Conservation (phyloP, 2,797 vertebrate genomes). For the Mareca strepera region DNA sequence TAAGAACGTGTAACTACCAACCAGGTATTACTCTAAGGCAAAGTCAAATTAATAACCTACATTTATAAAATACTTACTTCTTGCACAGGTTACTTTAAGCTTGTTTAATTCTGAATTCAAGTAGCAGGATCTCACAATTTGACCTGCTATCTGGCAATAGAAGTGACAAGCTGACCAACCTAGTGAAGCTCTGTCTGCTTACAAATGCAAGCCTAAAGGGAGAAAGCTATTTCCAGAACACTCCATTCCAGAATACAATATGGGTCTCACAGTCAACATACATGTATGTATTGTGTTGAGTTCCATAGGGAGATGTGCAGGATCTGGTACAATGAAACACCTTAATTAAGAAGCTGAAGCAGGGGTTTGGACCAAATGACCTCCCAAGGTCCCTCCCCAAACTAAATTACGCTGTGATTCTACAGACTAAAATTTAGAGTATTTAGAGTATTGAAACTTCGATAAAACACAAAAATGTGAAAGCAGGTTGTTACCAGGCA, state of each 20-base stretch:
- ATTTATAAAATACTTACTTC: background rate
- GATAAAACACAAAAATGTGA: background rate
- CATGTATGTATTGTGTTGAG: rapidly evolving
- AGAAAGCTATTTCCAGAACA: background rate
- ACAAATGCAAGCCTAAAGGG: background rate
- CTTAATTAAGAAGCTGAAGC: background rate
- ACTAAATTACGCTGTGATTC: background rate
- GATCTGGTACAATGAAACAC: background rate
- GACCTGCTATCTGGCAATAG: background rate
- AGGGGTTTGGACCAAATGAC: background rate
- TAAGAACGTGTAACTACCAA: background rate
- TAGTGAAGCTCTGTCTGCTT: background rate
- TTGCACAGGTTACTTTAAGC: background rate
- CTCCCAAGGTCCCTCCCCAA: background rate
- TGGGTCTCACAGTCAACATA: background rate
- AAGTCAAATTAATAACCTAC: background rate
- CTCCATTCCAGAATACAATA: background rate
- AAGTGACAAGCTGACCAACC: background rate
- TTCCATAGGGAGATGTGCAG: background rate
- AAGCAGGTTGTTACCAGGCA: rapidly evolving
- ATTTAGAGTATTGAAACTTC: background rate
- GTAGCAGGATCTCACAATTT: background rate
- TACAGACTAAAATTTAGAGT: background rate
- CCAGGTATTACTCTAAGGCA: background rate
- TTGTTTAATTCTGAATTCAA: background rate